These are phyloP conservation scores for roundworm (Caenorhabditis elegans) DNA, from an alignment of 1,140 invertebrate species.

Conservation along the genomic window WBcel235 BX284606.5:8774501-8775000, in stretches of 20 bases:
- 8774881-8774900: no score
- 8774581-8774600: neutral
- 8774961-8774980: neutral
- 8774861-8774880: no score
- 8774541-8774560: neutral
- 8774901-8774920: no score
- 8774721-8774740: neutral
- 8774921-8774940: neutral
- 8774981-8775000: constrained; percentile 16
- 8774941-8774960: constrained; percentile 15
- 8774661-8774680: neutral
- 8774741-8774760: neutral
- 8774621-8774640: constrained; percentile 18
- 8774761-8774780: neutral
- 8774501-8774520: neutral
- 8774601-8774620: constrained; percentile 19
- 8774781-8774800: constrained; percentile 22
- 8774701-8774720: neutral
- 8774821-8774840: neutral
- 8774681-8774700: neutral
- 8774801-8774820: neutral
- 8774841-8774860: neutral
- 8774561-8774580: neutral
- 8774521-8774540: neutral
- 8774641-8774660: neutral